Percentiles rank a stretch among this genome's conserved stretches.
phyloP scores from a whole-genome alignment of 2,797 vertebrate genomes.

The Sebastes jordani region DNA sequence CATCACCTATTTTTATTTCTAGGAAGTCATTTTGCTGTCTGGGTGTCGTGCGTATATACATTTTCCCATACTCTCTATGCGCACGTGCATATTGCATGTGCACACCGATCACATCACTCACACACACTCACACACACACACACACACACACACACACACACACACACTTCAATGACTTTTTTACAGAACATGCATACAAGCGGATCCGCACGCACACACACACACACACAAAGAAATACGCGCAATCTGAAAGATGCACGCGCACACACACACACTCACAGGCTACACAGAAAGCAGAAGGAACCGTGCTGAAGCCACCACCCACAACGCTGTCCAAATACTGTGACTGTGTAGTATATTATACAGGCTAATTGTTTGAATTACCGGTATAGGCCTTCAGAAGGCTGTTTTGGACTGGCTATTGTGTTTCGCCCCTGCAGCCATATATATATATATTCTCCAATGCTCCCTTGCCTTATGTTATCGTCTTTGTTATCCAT shows the following conservation, averaged over 20 bases:
- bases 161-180: neutral
- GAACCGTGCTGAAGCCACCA: slow-evolving; percentile 23
- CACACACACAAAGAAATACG: neutral
- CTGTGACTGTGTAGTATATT: slow-evolving; percentile 25
- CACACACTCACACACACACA: too few species aligned
- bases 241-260: neutral
- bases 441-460: slow-evolving; percentile 23
- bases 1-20: neutral
- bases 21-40: neutral
- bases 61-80: neutral
- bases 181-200: neutral
- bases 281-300: neutral
- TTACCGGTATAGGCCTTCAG: slow-evolving; percentile 16
- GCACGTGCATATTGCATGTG: neutral
- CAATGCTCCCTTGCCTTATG: slow-evolving; percentile 25
- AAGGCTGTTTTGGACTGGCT: slow-evolving; percentile 18
- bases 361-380: slow-evolving; percentile 53
- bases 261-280: neutral
- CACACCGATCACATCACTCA: neutral
- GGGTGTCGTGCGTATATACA: neutral
- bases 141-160: neutral
- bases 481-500: slow-evolving; percentile 51
- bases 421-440: slow-evolving; percentile 48
- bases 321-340: slow-evolving; percentile 43
- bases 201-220: neutral